Percentiles rank a stretch among this genome's conserved stretches.
phyloP scores from a whole-genome alignment of 2,888 invertebrate genomes.

The Caenorhabditis sinica region DNA sequence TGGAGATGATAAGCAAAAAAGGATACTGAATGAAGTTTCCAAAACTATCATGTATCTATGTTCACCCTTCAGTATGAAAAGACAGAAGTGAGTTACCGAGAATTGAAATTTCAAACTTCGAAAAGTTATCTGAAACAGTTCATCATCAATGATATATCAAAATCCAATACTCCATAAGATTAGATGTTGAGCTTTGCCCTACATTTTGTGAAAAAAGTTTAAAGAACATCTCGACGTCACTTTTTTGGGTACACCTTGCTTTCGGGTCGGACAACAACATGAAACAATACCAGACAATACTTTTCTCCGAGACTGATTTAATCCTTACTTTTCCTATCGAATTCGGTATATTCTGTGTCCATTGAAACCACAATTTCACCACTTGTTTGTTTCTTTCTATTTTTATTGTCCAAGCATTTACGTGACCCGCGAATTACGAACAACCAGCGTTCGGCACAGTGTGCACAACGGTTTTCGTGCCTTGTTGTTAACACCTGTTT shows the following conservation, averaged over 20 bases:
- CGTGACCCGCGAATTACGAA: slow-evolving; percentile 64
- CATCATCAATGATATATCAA: too few species aligned
- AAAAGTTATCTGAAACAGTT: too few species aligned
- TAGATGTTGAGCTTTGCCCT: too few species aligned
- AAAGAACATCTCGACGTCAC: background rate
- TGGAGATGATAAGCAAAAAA: slow-evolving; percentile 80
- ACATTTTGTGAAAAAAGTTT: background rate
- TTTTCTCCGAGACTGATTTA: slow-evolving; percentile 21
- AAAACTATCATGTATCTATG: slow-evolving; percentile 82
- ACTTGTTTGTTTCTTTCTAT: slow-evolving; percentile 56
- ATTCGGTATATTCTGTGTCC: background rate
- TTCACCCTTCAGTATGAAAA: slow-evolving; percentile 79
- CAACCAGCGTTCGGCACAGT: slow-evolving; percentile 53
- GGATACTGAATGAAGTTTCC: slow-evolving; percentile 80
- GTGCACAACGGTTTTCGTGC: slow-evolving; percentile 46
- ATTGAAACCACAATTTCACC: slow-evolving; percentile 34
- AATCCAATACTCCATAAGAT: too few species aligned
- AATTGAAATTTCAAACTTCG: background rate
- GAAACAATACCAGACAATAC: slow-evolving; percentile 36
- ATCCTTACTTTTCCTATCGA: slow-evolving; percentile 42
- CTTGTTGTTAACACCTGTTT: slow-evolving; percentile 44
- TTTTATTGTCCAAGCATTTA: slow-evolving; percentile 36
- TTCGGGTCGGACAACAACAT: background rate
- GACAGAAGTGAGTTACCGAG: slow-evolving; percentile 72
- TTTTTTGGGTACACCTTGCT: slow-evolving; percentile 1